Conservation (phyloP, 2,888 invertebrate genomes). For the Callosobruchus maculatus region DNA sequence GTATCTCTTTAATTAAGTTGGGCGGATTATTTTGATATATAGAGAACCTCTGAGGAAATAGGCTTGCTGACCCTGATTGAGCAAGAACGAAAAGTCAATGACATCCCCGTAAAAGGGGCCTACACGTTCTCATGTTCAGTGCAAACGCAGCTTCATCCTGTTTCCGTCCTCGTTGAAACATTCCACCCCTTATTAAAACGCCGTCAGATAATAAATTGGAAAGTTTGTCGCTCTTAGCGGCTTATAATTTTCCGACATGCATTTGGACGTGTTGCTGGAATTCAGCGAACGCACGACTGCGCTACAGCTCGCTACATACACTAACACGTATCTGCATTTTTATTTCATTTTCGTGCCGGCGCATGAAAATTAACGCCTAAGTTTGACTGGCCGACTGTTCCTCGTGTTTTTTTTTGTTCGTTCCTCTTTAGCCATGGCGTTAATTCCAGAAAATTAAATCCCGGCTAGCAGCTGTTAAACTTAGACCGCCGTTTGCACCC, state of each 20-base stretch:
- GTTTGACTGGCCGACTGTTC: slow-evolving; percentile 9
- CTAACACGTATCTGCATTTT: slow-evolving; percentile 21
- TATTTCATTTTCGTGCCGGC: slow-evolving; percentile 17
- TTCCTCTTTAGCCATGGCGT: background rate
- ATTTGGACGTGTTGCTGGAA: background rate
- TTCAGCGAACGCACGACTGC: background rate
- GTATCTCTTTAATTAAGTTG: too few relatives aligned
- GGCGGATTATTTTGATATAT: too few relatives aligned
- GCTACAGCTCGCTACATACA: slow-evolving; percentile 7
- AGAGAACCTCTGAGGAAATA: too few relatives aligned
- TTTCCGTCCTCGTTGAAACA: background rate
- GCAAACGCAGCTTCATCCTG: too few relatives aligned
- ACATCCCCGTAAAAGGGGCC: too few relatives aligned
- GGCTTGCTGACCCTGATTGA: too few relatives aligned
- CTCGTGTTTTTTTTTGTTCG: background rate
- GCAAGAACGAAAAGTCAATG: too few relatives aligned
- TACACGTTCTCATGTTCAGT: too few relatives aligned
- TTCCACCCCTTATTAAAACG: background rate
- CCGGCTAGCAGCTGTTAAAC: background rate
- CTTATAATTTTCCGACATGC: background rate
- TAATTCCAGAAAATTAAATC: background rate
- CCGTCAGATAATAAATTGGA: background rate
- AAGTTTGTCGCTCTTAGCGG: background rate
- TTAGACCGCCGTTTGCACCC: background rate
- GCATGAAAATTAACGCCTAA: slow-evolving; percentile 15